phyloP scores from a whole-genome alignment of 2,888 invertebrate species.

The Noctua janthe region DNA sequence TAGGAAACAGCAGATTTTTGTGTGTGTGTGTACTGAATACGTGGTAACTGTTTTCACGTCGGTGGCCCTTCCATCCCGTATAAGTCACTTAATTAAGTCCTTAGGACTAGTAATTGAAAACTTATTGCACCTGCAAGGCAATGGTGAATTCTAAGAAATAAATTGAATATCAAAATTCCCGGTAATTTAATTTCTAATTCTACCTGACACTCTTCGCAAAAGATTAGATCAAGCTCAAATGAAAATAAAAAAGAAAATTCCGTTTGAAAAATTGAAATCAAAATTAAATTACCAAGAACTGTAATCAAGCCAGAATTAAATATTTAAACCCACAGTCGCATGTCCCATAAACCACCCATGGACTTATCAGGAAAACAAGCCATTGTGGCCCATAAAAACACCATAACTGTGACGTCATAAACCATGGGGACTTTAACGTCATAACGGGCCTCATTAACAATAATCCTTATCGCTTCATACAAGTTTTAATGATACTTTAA shows the following conservation, averaged over 20 bases:
- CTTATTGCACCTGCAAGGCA: background rate
- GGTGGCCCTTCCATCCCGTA: too few relatives aligned
- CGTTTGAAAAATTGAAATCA: slow-evolving; percentile 12
- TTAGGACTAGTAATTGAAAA: background rate
- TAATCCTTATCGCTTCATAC: slow-evolving; percentile 83
- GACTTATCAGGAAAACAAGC: slow-evolving; percentile 66
- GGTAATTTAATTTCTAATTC: slow-evolving; percentile 1
- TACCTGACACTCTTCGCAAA: too few relatives aligned
- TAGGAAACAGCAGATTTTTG: too few relatives aligned
- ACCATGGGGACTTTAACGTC: slow-evolving; percentile 51
- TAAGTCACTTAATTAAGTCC: background rate
- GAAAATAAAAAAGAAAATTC: background rate
- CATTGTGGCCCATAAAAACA: slow-evolving; percentile 63
- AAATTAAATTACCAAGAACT: slow-evolving; percentile 42
- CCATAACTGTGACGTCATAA: slow-evolving; percentile 64
- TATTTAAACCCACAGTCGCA: slow-evolving; percentile 54
- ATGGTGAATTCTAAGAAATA: background rate
- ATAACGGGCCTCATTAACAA: slow-evolving; percentile 83
- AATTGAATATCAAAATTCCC: background rate
- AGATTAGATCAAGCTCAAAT: background rate
- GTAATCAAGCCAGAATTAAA: slow-evolving; percentile 49
- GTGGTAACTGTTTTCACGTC: too few relatives aligned
- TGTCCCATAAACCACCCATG: slow-evolving; percentile 61
- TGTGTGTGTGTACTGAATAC: too few relatives aligned
- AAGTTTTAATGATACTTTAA: slow-evolving; percentile 87